Conservation (phyloP, 2,797 vertebrate genomes). For the Microchirus variegatus region DNA sequence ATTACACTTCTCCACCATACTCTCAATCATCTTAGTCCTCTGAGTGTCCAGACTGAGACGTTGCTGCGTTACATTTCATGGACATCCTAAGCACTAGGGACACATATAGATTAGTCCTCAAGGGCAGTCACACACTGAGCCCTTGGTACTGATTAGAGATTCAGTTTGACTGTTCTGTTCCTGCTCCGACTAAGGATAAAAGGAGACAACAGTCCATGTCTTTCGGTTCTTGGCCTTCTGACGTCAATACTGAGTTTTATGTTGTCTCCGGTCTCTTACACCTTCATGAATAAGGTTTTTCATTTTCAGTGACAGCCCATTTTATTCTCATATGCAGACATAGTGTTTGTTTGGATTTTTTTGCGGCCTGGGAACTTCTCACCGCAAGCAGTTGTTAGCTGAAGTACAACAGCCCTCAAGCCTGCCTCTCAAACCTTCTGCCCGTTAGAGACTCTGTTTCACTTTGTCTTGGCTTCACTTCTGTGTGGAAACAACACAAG, state of each 20-base stretch:
- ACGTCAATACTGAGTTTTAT: slow-evolving; percentile 20
- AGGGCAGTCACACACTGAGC: slow-evolving; percentile 48
- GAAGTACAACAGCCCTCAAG: background rate
- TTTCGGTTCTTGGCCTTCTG: slow-evolving; percentile 11
- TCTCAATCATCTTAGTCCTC: slow-evolving; percentile 12
- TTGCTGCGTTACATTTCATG: slow-evolving; percentile 34
- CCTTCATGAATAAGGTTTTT: no score
- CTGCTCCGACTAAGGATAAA: slow-evolving; percentile 22
- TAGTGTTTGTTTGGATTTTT: background rate
- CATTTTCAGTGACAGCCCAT: background rate
- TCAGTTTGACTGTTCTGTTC: slow-evolving; percentile 39
- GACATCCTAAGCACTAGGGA: slow-evolving; percentile 49
- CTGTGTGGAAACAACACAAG: no score
- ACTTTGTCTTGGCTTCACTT: no score
- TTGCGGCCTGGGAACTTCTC: background rate
- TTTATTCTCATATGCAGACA: background rate
- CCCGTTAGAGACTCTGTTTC: background rate
- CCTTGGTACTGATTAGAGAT: slow-evolving; percentile 52
- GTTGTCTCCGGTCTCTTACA: no score
- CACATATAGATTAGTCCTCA: slow-evolving; percentile 66
- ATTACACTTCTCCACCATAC: slow-evolving; percentile 30
- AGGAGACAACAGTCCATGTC: slow-evolving; percentile 21
- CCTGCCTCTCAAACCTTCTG: background rate
- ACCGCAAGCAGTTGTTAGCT: background rate
- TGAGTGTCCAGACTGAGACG: slow-evolving; percentile 12